Base-by-base conservation (phyloP, 1,140 invertebrate species). In the Antheraea mylitta region DNA sequence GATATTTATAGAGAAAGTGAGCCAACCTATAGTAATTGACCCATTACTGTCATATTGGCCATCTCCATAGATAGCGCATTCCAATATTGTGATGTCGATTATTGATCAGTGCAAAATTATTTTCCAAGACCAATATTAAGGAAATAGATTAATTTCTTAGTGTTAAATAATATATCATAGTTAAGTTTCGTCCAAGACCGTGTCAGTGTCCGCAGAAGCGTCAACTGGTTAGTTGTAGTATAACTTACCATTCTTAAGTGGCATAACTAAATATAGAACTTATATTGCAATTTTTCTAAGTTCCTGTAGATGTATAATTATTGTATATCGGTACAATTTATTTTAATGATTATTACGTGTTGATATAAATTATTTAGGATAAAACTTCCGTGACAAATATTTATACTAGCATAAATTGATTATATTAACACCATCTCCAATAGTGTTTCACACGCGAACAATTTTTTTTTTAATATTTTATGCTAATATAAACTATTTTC, bases 281-380 rank as follows among this genome's bases (percentile, higher is more conserved):
- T 90, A 87, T 84, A 90, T 87, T 90, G 90, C 90, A 92, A 92
- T 90, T 92, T 90, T 92, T 85, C 87, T 92, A 90, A 90, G 90
- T 92, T 92, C 90, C 88, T 92, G 90, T 92, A 92, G 88, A 82
- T 85, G 79, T 92, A 90, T 90, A 82, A 91, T 90, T 86, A 91
- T 87, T 90, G 86, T 90, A 89, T 89, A 87, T 90, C 83, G 83
- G 87, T 90, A 92, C 85, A 92, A 90, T 89, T 90, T 90, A 87
- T 92, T 92, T 89, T 88, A 87, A 83, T 89, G 83, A 83, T 89
- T 82, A 78, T 86, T 84, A 84, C 83, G 82, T 87, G 82, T 89
- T 89, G 88, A 81, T 86, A 87, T 89, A 91, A 91, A 87, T 91
- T 89, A 91, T 91, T 91, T 89, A 91, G 85, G 76, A 75, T 83